These are phyloP conservation scores for Volucella inflata DNA, from an alignment of 2,888 invertebrate genomes.

Conservation along the genomic window DNA sequence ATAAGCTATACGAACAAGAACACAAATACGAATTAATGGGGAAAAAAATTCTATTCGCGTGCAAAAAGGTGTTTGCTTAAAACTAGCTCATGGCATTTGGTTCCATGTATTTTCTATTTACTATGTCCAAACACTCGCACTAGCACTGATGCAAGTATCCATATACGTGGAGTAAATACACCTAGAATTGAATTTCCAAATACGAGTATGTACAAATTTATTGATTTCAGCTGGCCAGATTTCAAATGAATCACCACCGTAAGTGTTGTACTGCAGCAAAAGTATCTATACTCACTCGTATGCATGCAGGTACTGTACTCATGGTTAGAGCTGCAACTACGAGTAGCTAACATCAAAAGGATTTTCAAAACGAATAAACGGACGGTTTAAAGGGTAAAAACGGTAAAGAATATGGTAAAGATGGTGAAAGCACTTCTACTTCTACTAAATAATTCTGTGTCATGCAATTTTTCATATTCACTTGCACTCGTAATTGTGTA, in stretches of 20 bases:
- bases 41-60: conserved; percentile 45
- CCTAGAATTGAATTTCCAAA: conserved; percentile 16
- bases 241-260: conserved; percentile 54
- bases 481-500: conserved; percentile 17
- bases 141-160: not conserved
- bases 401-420: conserved; percentile 7
- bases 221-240: conserved; percentile 59
- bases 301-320: not conserved
- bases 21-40: conserved; percentile 35
- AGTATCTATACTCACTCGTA: not conserved
- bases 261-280: conserved; percentile 1
- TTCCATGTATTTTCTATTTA: not conserved
- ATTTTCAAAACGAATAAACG: conserved; percentile 32
- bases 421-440: conserved; percentile 46
- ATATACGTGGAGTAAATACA: no score
- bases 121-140: not conserved
- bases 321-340: not conserved
- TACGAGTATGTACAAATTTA: conserved; percentile 42
- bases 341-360: conserved; percentile 45
- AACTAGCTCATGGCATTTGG: conserved; percentile 13
- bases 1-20: not conserved
- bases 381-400: conserved; percentile 12
- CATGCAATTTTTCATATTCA: conserved; percentile 39
- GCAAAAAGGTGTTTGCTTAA: conserved; percentile 38
- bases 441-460: conserved; percentile 54